Base-by-base conservation (phyloP, 2,888 invertebrate genomes). In the Ophion ellenae region DNA sequence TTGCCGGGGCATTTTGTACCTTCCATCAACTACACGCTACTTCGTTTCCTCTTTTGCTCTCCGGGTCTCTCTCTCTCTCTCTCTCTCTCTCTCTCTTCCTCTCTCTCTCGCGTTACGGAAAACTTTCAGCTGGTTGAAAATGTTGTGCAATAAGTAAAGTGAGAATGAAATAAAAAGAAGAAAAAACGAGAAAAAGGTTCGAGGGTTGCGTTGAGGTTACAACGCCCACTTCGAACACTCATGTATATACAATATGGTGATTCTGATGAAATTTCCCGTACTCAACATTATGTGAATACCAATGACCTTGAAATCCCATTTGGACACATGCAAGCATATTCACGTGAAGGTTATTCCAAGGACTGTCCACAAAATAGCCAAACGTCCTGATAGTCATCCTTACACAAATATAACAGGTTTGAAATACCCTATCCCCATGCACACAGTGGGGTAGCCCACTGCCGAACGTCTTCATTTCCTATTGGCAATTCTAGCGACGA, bases 1-100 rank as follows among this genome's bases (percentile, higher is more conserved):
- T 83, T 67, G 67, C 66, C 63, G 69, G 67, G 69, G 71, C 81
- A 83, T 84, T 84, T 87, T 87, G 81, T 76, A 83, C 69, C 76
- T 80, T 80, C 80, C 66, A 80, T 84, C 66, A 83, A 78, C 75
- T 69, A 69, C 70, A 70, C 63, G 57, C 32, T 74, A 76, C 32
- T 45, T 57, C 20, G 59, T 32, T 32, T 10, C 20, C 57, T 10
- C 57, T 57, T 73, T 76, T 47, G 61, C 59, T 81, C 53, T 17
- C 67, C 53, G 47, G n/a, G 53, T 53, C 53, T 53, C 53, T 53
- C 20, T 24, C 59, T 66, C 74, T 45, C 69, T 75, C 70, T 70
- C 57, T 40, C n/a, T 66, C 66, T n/a, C 63, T 47, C 40, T 9
- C 6, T 40, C 40, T 77, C 78, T 76, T 66, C 76, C 71, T 57